A percentile compares a stretch with the other conserved stretches of the same genome.
These are phyloP conservation scores for Orchestia grillus DNA, from an alignment of 1,140 invertebrate species.

Conservation along the genomic window DNA sequence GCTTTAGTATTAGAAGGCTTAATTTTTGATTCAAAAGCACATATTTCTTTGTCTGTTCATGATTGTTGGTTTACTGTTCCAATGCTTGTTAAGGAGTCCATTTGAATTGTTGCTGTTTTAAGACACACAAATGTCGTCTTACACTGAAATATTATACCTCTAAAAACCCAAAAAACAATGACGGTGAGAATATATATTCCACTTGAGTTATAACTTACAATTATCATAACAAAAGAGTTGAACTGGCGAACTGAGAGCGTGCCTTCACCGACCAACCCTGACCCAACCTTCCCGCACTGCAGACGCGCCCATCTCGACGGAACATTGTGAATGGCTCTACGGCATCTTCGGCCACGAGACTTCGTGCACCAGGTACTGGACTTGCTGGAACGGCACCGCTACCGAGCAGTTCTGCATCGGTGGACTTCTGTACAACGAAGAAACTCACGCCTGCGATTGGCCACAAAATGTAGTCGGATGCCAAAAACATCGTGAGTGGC, in stretches of 20 bases:
- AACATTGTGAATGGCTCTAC: constrained; percentile 93
- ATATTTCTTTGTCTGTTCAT: neutral
- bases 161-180: neutral
- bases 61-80: neutral
- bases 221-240: neutral
- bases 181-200: neutral
- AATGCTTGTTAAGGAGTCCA: neutral
- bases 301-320: constrained; percentile 86
- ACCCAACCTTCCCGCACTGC: constrained; percentile 8
- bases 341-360: constrained; percentile 94
- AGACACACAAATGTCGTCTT: neutral
- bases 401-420: constrained; percentile 94
- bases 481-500: constrained; percentile 90
- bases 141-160: neutral
- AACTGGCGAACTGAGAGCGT: neutral
- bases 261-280: neutral
- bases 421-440: constrained; percentile 90
- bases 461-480: constrained; percentile 92
- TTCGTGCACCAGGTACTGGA: constrained; percentile 93
- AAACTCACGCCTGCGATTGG: constrained; percentile 91
- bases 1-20: neutral
- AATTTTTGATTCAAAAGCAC: neutral
- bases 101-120: neutral
- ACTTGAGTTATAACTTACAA: neutral
- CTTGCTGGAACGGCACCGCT: constrained; percentile 93